Evolutionary conservation across 1,140 invertebrate species (phyloP), one percentile per base, ranked within the genome.

Genomic region (Parapsyche elsis): DNA sequence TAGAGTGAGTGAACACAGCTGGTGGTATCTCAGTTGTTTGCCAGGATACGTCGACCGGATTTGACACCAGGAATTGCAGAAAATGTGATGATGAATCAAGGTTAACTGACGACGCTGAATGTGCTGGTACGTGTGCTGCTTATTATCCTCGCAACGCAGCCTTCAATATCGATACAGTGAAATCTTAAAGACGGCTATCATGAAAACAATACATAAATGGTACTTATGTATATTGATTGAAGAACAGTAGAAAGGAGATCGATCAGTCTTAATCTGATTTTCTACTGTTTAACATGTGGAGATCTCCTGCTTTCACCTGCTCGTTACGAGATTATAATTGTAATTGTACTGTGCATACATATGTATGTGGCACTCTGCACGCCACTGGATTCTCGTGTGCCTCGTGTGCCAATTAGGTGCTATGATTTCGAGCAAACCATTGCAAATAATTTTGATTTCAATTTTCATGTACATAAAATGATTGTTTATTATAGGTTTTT

Each of bases 11-110:
- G 96, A 97, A 97, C 96, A 97, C 96, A 97, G 95, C 95, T 97
- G 95, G 96, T 97, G 96, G 96, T 97, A 96, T 96, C 96, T 96
- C 95, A 96, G 95, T 95, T 88, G 89, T 90, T 90, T 89, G 86
- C 85, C 89, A 89, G 89, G 87, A 67, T 67, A 26, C 21, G 64
- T 24, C 64, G 38, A 71, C 21, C 4, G 61, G n/a, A 49, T 12
- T 23, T 16, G 30, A 19, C 44, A n/a, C 10, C 19, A 70, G 61
- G 19, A 78, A 23, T 38, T 38, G 1, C 23, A 49, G 53, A 38
- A 21, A 0, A 4, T 59, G 1, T 12, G 45, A 9, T 23, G 74
- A 38, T 10, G 14, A 30, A 30, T 71, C 67, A 30, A 71, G 67
- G 67, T 38, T 44, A 71, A 38, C 67, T 71, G 24, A 61, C 21